Evolutionary conservation across 2,113 vertebrate species (phyloP).

Genomic region (Trinectes maculatus): DNA sequence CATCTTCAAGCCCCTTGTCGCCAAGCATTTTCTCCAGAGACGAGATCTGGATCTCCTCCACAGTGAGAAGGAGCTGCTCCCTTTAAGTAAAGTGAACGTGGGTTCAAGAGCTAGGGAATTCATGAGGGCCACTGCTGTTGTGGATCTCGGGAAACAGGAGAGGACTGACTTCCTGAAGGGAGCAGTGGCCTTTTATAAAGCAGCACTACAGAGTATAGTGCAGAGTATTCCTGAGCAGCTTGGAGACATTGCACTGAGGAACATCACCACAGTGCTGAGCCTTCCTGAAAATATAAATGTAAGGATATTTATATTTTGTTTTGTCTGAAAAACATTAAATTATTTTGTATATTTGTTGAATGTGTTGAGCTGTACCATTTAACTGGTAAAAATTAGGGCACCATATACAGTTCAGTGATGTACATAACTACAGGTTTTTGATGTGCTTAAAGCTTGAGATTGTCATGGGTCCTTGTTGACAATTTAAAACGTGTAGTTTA

Average conservation of each 20-base stretch:
- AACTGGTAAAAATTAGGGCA: too few relatives aligned
- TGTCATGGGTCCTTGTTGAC: too few relatives aligned
- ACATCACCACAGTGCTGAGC: constrained; percentile 59
- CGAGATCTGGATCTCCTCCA: constrained; percentile 11
- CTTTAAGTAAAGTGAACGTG: constrained; percentile 24
- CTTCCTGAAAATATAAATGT: constrained; percentile 36
- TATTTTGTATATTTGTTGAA: too few relatives aligned
- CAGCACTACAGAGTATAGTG: constrained; percentile 49
- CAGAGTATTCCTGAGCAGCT: constrained; percentile 60
- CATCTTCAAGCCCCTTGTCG: constrained; percentile 33
- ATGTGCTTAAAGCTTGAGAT: too few relatives aligned
- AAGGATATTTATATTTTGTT: constrained; percentile 7
- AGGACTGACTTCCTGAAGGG: constrained; percentile 40
- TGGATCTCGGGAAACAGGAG: constrained; percentile 12
- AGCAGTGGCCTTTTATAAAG: constrained; percentile 62
- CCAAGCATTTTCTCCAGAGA: constrained; percentile 25
- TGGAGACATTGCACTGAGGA: constrained; percentile 32
- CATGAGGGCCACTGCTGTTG: constrained; percentile 20
- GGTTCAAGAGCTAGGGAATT: constrained; percentile 48
- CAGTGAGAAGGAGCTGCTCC: constrained; percentile 34
- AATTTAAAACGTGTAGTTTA: too few relatives aligned
- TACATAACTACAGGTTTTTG: too few relatives aligned
- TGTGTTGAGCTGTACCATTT: too few relatives aligned
- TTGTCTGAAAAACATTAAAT: too few relatives aligned
- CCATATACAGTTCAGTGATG: background rate